Evolutionary conservation across 2,113 vertebrate species (phyloP).

Genomic region (Coptodon bakossiorum): DNA sequence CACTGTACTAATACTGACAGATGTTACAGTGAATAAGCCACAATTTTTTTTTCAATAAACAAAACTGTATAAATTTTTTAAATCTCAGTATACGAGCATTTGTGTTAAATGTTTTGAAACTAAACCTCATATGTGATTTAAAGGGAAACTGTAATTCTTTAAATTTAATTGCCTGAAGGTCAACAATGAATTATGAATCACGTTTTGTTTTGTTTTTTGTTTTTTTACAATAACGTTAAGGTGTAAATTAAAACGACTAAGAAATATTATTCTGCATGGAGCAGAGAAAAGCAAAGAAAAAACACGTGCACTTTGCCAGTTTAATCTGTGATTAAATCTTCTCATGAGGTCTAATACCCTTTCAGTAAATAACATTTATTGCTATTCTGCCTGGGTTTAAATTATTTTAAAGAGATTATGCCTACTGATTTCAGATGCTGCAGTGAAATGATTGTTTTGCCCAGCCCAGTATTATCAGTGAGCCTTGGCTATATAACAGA

Average conservation of each 20-base stretch:
- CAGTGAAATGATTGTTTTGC: neutral
- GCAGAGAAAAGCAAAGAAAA: neutral
- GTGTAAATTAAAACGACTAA: neutral
- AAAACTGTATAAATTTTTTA: neutral
- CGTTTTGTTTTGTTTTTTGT: too few relatives aligned
- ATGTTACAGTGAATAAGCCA: neutral
- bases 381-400: neutral
- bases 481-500: neutral
- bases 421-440: neutral
- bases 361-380: neutral
- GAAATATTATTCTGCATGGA: neutral
- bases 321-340: neutral
- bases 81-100: neutral
- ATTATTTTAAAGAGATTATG: neutral
- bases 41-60: neutral
- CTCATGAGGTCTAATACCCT: neutral
- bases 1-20: neutral
- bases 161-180: neutral
- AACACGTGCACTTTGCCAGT: neutral
- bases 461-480: neutral
- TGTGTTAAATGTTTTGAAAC: neutral
- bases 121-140: neutral
- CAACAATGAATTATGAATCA: neutral
- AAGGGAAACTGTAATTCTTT: neutral
- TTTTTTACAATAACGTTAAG: too few relatives aligned